phyloP scores from a whole-genome alignment of 1,140 invertebrate species.

The Eufriesea mexicana region DNA sequence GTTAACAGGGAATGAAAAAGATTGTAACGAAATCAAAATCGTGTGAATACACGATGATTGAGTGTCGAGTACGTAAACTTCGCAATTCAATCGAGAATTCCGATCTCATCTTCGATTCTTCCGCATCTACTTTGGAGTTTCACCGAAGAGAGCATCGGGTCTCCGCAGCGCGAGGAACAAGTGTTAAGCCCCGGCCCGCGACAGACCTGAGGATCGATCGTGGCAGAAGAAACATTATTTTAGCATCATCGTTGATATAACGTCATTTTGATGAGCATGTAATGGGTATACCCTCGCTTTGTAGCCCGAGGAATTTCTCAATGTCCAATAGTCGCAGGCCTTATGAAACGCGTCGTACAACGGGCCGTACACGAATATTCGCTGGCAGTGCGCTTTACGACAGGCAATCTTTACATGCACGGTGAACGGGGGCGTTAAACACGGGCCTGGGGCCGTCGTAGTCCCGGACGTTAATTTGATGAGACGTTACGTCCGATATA shows the following conservation, averaged over 20 bases:
- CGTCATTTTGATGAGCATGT: constrained; percentile 5
- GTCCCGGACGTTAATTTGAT: constrained; percentile 21
- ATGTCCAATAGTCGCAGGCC: not conserved
- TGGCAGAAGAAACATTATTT: not conserved
- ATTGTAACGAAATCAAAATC: too few relatives aligned
- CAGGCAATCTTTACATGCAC: constrained; percentile 12
- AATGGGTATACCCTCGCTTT: constrained; percentile 1
- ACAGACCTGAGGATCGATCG: not conserved
- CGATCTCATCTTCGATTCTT: too few relatives aligned
- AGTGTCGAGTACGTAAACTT: too few relatives aligned
- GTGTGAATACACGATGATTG: too few relatives aligned
- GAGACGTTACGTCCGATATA: constrained; percentile 33
- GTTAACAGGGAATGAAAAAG: too few relatives aligned
- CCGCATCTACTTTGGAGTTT: too few relatives aligned
- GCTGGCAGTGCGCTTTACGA: not conserved
- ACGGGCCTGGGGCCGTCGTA: not conserved
- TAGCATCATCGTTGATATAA: not conserved
- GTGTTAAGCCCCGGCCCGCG: not conserved
- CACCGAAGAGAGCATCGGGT: not conserved
- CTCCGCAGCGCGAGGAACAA: not conserved
- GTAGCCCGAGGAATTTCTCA: constrained; percentile 11
- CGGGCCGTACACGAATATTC: not conserved
- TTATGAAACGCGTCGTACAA: constrained; percentile 7
- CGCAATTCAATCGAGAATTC: too few relatives aligned
- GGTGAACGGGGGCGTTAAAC: not conserved